Percentiles rank a stretch among this genome's conserved stretches.
phyloP scores from a whole-genome alignment of 2,797 vertebrate species.

The Hoplostethus atlanticus region DNA sequence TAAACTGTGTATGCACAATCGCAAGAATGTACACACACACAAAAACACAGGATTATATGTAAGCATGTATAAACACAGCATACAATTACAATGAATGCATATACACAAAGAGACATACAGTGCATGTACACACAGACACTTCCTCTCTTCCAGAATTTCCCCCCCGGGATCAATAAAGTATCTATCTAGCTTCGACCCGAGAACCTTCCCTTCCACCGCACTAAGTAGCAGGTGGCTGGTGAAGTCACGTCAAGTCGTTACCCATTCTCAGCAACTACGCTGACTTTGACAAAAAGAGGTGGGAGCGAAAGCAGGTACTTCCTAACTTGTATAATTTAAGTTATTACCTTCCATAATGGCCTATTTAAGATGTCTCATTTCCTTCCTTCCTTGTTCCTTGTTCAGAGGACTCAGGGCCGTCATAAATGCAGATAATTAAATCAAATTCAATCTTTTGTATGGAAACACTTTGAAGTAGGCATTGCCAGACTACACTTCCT shows the following conservation, averaged over 20 bases:
- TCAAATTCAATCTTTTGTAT: constrained; percentile 27
- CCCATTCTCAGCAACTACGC: neutral
- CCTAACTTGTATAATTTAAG: constrained; percentile 3
- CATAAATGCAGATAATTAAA: constrained; percentile 52
- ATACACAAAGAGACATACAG: neutral
- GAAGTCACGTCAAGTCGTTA: neutral
- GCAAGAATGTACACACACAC: neutral
- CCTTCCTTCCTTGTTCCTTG: constrained; percentile 4
- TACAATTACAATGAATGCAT: neutral
- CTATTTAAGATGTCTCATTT: constrained; percentile 19
- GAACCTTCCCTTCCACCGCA: neutral
- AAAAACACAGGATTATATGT: constrained; percentile 3
- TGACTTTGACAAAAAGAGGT: neutral
- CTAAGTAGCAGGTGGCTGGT: neutral
- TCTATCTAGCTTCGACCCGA: neutral
- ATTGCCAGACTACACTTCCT: neutral
- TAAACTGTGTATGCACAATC: constrained; percentile 6
- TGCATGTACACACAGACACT: too few relatives aligned
- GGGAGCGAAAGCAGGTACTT: neutral
- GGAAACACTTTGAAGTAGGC: constrained; percentile 7
- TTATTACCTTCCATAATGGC: constrained; percentile 28
- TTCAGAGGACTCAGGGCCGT: constrained; percentile 19
- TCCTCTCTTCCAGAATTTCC: too few relatives aligned
- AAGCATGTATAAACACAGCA: neutral
- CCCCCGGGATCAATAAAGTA: too few relatives aligned